These are phyloP conservation scores for Diglossa brunneiventris DNA, from an alignment of 2,113 vertebrate species.

Conservation along the genomic window DNA sequence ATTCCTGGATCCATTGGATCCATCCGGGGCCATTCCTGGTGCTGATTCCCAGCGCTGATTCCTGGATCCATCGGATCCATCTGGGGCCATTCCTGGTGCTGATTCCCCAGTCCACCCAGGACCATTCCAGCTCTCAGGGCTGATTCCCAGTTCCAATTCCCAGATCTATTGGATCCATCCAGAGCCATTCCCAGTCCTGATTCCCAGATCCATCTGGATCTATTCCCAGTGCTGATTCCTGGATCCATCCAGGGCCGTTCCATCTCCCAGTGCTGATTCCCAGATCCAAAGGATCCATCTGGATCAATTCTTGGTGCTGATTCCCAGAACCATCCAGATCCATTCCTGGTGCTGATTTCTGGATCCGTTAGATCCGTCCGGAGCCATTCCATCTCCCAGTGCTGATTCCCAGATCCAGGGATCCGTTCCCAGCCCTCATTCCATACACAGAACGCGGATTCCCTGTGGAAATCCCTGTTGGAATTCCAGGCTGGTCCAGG, in stretches of 20 bases:
- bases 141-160: neutral
- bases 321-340: too few relatives aligned
- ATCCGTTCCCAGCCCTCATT: neutral
- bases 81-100: accelerated
- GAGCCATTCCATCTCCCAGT: neutral
- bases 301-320: too few relatives aligned
- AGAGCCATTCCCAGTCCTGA: neutral
- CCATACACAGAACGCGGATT: accelerated
- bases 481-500: neutral
- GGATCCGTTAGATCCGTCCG: neutral
- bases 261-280: too few relatives aligned
- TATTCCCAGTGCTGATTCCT: too few relatives aligned
- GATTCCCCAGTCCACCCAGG: neutral
- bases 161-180: neutral
- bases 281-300: too few relatives aligned
- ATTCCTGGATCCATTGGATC: too few relatives aligned
- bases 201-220: neutral
- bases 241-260: neutral
- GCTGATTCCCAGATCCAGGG: neutral
- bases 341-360: too few relatives aligned
- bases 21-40: accelerated
- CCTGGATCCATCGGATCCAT: neutral
- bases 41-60: neutral
- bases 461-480: neutral
- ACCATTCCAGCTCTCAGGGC: too few relatives aligned